Conservation (phyloP, 2,888 invertebrate genomes). For the Ecdyonurus torrentis region DNA sequence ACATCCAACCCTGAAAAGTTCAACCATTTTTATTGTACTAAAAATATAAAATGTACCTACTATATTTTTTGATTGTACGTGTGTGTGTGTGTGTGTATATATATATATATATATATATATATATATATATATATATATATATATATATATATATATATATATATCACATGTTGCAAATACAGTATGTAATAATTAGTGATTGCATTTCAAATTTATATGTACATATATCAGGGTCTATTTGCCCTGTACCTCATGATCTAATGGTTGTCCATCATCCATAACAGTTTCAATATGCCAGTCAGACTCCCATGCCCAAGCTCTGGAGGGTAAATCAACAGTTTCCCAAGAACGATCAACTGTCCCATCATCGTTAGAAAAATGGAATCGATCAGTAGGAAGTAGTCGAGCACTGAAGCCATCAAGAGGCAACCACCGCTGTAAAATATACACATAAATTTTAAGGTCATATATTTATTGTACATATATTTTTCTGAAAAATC, state of each 20-base stretch:
- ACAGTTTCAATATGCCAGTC: constrained; percentile 72
- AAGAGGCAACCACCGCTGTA: constrained; percentile 71
- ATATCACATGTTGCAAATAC: not conserved
- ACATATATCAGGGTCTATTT: no score
- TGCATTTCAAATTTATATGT: no score
- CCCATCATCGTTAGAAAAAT: constrained; percentile 75
- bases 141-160: not conserved
- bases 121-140: not conserved
- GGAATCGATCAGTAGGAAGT: constrained; percentile 73
- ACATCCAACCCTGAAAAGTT: constrained; percentile 68
- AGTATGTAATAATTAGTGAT: no score
- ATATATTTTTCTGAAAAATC: no score
- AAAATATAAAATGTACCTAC: not conserved
- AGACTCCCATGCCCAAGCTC: constrained; percentile 95
- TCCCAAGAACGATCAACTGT: constrained; percentile 58
- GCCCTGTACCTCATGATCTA: constrained; percentile 72
- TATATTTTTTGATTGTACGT: not conserved
- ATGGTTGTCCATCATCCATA: constrained; percentile 66
- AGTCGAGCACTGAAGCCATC: constrained; percentile 72
- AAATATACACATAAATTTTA: constrained; percentile 13
- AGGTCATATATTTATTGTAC: not conserved
- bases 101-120: not conserved
- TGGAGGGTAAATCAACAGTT: constrained; percentile 71
- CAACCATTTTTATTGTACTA: no score
- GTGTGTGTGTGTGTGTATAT: not conserved